Percentiles rank a stretch among this genome's conserved stretches.
These are phyloP conservation scores for Pseudomyrmex cubaensis DNA, from an alignment of 1,140 invertebrate genomes.

Conservation along the genomic window DNA sequence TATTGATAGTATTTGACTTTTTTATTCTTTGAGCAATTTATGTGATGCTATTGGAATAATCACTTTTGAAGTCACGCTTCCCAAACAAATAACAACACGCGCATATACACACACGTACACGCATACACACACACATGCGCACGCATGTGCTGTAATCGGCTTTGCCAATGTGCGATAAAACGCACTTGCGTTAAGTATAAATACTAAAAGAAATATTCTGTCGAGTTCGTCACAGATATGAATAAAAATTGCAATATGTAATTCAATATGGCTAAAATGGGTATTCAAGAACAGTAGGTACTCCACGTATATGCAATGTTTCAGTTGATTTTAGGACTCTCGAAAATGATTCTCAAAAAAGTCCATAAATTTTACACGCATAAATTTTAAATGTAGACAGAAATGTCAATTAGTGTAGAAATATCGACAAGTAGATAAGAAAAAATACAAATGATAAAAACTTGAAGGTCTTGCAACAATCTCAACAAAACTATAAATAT, in stretches of 20 bases:
- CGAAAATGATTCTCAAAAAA: background rate
- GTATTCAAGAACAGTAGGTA: background rate
- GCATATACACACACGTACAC: slow-evolving; percentile 1
- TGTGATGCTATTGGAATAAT: slow-evolving; percentile 16
- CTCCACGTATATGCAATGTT: background rate
- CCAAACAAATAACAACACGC: slow-evolving; percentile 13
- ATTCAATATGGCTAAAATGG: background rate
- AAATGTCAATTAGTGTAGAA: slow-evolving; percentile 6
- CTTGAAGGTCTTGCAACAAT: background rate
- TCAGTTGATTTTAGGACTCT: background rate
- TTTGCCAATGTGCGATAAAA: slow-evolving; percentile 36
- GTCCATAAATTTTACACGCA: background rate
- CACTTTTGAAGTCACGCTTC: slow-evolving; percentile 22
- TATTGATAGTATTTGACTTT: slow-evolving; percentile 28
- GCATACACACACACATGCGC: too few species aligned
- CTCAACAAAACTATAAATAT: slow-evolving; percentile 16
- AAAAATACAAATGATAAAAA: background rate
- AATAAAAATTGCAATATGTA: too few species aligned
- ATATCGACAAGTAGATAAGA: background rate
- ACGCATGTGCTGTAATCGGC: slow-evolving; percentile 46
- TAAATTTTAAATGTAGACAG: slow-evolving; percentile 6
- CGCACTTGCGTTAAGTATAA: slow-evolving; percentile 7
- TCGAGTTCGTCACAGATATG: background rate
- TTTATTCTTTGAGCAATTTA: slow-evolving; percentile 20
- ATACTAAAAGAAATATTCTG: slow-evolving; percentile 4